phyloP scores from a whole-genome alignment of 2,888 invertebrate genomes.

The Patella pellucida region DNA sequence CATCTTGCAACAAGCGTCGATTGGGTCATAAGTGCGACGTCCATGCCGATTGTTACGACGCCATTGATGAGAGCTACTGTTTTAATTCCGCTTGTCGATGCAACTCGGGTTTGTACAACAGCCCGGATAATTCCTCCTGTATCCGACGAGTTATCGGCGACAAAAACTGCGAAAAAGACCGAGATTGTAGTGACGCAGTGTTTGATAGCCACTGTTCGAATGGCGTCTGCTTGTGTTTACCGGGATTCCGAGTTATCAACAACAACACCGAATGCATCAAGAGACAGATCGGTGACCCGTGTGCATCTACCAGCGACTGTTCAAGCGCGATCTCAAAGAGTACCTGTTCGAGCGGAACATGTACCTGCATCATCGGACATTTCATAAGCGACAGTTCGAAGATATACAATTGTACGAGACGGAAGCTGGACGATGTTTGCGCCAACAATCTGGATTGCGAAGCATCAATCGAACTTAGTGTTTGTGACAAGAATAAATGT shows the following conservation, averaged over 20 bases:
- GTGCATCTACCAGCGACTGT: background rate
- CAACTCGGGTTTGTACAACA: background rate
- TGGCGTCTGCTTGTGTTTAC: slow-evolving; percentile 6
- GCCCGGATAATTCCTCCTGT: slow-evolving; percentile 16
- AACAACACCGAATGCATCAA: slow-evolving; percentile 12
- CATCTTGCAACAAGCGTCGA: background rate
- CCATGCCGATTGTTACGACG: background rate
- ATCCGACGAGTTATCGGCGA: slow-evolving; percentile 24
- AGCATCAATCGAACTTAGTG: background rate
- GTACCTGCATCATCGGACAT: background rate
- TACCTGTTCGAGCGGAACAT: background rate
- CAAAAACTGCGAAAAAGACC: slow-evolving; percentile 20
- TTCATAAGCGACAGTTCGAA: background rate
- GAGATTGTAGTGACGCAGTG: slow-evolving; percentile 20
- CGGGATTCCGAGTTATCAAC: slow-evolving; percentile 8
- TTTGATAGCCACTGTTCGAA: slow-evolving; percentile 4
- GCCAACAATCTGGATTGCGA: slow-evolving; percentile 16
- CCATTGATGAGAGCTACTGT: background rate
- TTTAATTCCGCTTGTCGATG: background rate
- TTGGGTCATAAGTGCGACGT: background rate
- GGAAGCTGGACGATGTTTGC: slow-evolving; percentile 25
- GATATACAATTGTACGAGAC: background rate
- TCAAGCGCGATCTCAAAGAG: background rate
- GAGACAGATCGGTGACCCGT: background rate
- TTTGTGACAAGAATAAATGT: slow-evolving; percentile 11